Percentiles rank a stretch among this genome's conserved stretches.
These are phyloP conservation scores for Cryptotis parvus DNA, from an alignment of 2,113 vertebrate species.

Conservation along the genomic window DNA sequence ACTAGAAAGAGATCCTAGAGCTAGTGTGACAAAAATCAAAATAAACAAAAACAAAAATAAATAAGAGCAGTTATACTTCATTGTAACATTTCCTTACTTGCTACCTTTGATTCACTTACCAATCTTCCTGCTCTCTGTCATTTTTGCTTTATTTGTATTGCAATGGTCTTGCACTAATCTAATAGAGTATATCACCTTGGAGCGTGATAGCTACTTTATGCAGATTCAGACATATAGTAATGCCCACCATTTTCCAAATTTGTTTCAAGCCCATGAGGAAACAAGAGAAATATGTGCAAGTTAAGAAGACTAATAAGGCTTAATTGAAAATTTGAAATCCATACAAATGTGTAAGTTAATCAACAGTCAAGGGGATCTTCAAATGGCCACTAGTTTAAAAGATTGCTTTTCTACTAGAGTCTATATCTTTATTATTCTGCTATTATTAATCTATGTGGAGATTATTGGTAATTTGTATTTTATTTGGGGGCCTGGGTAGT, in stretches of 20 bases:
- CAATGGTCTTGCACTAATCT: neutral
- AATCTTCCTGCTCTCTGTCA: neutral
- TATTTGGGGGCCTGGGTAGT: neutral
- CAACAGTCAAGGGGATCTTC: neutral
- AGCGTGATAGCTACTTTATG: neutral
- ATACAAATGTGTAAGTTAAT: neutral
- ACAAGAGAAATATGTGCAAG: neutral
- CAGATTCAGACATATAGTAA: neutral
- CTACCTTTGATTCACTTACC: neutral
- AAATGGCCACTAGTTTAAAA: neutral
- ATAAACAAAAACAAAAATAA: too few species aligned
- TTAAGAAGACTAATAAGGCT: neutral
- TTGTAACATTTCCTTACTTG: neutral
- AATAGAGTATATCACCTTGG: neutral
- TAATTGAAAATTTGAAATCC: neutral
- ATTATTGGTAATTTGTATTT: neutral
- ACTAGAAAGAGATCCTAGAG: neutral
- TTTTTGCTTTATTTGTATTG: neutral
- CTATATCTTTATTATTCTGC: neutral
- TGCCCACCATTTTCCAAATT: conserved; percentile 10
- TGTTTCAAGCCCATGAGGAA: neutral
- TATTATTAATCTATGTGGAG: neutral
- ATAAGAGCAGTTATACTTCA: too few species aligned
- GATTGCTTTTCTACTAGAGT: neutral
- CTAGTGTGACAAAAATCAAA: neutral